Evolutionary conservation across 2,797 vertebrate genomes (phyloP).

Genomic region (Streptopelia turtur): DNA sequence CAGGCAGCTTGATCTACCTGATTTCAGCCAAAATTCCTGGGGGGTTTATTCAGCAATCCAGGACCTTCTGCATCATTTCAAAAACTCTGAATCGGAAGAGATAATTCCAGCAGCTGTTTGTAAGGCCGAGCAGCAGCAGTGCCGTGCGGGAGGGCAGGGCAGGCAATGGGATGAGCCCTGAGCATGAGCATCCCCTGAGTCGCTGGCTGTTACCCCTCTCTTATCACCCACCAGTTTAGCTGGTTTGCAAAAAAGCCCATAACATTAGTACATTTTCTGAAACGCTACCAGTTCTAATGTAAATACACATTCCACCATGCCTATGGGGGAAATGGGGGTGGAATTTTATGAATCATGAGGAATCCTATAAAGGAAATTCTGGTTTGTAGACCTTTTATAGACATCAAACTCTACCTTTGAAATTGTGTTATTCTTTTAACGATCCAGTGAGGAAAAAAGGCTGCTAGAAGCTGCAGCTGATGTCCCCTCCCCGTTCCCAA

Average conservation of each 20-base stretch:
- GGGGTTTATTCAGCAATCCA: background rate
- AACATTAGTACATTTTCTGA: background rate
- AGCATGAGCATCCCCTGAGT: background rate
- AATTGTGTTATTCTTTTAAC: background rate
- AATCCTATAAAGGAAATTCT: background rate
- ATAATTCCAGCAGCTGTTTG: background rate
- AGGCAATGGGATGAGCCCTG: background rate
- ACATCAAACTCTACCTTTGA: background rate
- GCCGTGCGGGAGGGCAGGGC: background rate
- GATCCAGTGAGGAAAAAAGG: background rate
- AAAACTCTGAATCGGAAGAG: background rate
- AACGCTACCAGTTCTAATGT: background rate
- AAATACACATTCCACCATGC: background rate
- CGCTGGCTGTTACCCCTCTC: background rate
- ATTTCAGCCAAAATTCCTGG: constrained; percentile 8
- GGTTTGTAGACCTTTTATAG: constrained; percentile 44
- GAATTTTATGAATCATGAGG: background rate
- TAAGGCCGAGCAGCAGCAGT: background rate
- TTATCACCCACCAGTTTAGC: background rate
- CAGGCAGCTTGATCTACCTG: background rate
- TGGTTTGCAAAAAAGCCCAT: background rate
- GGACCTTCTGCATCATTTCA: background rate
- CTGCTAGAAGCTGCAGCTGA: background rate
- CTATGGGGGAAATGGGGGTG: background rate
- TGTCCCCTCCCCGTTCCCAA: no score